A percentile compares a stretch with the other conserved stretches of the same genome.
Evolutionary conservation across 2,888 invertebrate species (phyloP).

Genomic region (Megastigmus dorsalis): DNA sequence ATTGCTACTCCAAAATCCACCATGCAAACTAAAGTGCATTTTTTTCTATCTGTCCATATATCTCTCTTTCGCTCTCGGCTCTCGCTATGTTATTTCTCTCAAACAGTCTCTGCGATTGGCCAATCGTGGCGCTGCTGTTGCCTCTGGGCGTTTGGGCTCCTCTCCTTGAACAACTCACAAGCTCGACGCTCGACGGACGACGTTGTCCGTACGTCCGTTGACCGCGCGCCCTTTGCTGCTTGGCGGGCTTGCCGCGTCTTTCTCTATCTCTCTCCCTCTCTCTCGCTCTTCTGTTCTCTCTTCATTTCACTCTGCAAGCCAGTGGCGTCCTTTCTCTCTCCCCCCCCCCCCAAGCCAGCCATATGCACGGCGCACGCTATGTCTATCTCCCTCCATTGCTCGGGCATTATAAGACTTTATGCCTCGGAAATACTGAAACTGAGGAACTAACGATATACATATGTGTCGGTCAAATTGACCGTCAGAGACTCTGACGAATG

Average conservation of each 20-base stretch:
- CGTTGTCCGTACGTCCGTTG: conserved; percentile 13
- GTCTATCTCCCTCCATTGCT: too few species aligned
- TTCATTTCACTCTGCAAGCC: background rate
- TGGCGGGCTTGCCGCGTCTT: conserved; percentile 18
- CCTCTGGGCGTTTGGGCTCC: background rate
- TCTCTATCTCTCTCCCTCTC: conserved; percentile 17
- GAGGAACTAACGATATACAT: too few species aligned
- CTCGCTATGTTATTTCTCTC: too few species aligned
- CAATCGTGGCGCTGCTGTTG: background rate
- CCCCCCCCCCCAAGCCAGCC: too few species aligned
- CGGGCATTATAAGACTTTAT: too few species aligned
- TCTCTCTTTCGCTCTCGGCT: too few species aligned
- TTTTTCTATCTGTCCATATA: too few species aligned
- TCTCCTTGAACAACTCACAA: background rate
- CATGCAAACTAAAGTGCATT: too few species aligned
- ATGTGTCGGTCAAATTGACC: conserved; percentile 14
- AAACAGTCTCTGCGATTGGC: background rate
- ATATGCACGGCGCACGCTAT: too few species aligned
- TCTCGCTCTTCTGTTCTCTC: background rate
- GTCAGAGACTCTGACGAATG: conserved; percentile 4
- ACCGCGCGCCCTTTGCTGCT: conserved; percentile 5
- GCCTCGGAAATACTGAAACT: too few species aligned
- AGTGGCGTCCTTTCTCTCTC: conserved; percentile 21
- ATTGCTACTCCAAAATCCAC: too few species aligned
- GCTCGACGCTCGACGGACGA: too few species aligned